Evolutionary conservation across 2,888 invertebrate species (phyloP), one percentile per base, ranked within the genome.

Genomic region (Onthophagus sagittarius): DNA sequence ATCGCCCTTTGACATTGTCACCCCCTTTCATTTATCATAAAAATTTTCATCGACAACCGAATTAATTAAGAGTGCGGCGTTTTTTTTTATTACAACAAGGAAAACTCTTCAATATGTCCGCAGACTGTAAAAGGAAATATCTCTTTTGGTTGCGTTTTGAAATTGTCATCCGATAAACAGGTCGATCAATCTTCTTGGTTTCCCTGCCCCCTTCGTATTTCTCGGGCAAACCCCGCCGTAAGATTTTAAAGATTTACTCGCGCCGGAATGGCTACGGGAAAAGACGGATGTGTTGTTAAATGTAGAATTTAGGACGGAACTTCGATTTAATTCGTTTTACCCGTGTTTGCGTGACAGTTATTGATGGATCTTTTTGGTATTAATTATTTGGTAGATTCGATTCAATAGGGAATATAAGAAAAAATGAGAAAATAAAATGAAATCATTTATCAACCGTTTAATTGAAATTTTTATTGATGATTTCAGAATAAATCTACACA

Each of bases 21-120:
- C 67, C 67, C 67, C 67, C 67, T 31, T 67, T 67, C 67, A 67
- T 67, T 67, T 67, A 67, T 67, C 67, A 67, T 67, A 67, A 67
- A 67, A 67, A 67, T 67, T 67, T 67, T 32, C 67, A 32, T 7
- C 67, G 67, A 67, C 67, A 67, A 67, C 67, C 32, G 23, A 67
- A 67, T 67, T 67, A 67, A 67, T 67, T 67, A 67, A 67, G 67
- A 31, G 67, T 15, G 39, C 23, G 23, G 23, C 23, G 39, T 53
- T 53, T 53, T 53, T n/a, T 53, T 23, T 23, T 23, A 23, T 23
- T 23, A 23, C 3, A 23, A 53, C 39, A 53, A 53, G 39, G 39
- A 53, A 53, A 53, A 11, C 39, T 53, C 39, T 53, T 53, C 39
- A 53, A 53, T 53, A 53, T 53, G 39, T 53, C 39, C 39, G 39